These are phyloP conservation scores for Zosterops borbonicus DNA, from an alignment of 2,113 vertebrate genomes.

Conservation along the genomic window DNA sequence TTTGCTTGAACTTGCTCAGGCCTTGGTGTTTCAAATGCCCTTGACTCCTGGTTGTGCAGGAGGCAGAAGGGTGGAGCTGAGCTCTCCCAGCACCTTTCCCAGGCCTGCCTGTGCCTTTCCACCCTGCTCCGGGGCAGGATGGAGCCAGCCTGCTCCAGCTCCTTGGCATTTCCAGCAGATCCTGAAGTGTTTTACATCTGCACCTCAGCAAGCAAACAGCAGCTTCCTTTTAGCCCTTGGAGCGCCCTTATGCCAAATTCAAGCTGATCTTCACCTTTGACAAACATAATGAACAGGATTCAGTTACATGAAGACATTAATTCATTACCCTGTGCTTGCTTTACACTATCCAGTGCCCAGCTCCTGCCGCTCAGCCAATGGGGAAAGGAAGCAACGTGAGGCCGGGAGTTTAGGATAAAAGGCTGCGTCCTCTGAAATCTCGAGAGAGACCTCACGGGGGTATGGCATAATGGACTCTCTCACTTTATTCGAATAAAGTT, in stretches of 20 bases:
- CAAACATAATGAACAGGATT: not conserved
- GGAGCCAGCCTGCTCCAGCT: accelerated
- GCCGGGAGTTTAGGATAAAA: not conserved
- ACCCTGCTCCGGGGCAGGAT: not conserved
- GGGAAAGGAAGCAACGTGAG: not conserved
- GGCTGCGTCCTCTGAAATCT: not conserved
- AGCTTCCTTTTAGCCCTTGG: not conserved
- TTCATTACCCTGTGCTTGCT: not conserved
- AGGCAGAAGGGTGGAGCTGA: not conserved
- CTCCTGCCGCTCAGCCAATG: not conserved
- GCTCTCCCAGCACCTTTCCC: not conserved
- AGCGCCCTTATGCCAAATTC: no score
- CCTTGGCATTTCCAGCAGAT: no score
- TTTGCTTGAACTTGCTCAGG: not conserved
- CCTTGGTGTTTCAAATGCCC: not conserved
- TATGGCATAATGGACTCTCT: not conserved
- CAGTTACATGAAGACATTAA: not conserved
- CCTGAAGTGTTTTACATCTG: not conserved
- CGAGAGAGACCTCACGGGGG: not conserved
- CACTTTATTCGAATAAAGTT: not conserved
- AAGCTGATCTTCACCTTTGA: not conserved
- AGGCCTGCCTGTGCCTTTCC: not conserved
- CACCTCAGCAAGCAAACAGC: not conserved
- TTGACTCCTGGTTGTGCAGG: conserved; percentile 39
- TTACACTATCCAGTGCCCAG: not conserved